A percentile compares a stretch with the other conserved stretches of the same genome.
phyloP scores from a whole-genome alignment of 2,888 invertebrate species.

The Hipparchia sbordonii region DNA sequence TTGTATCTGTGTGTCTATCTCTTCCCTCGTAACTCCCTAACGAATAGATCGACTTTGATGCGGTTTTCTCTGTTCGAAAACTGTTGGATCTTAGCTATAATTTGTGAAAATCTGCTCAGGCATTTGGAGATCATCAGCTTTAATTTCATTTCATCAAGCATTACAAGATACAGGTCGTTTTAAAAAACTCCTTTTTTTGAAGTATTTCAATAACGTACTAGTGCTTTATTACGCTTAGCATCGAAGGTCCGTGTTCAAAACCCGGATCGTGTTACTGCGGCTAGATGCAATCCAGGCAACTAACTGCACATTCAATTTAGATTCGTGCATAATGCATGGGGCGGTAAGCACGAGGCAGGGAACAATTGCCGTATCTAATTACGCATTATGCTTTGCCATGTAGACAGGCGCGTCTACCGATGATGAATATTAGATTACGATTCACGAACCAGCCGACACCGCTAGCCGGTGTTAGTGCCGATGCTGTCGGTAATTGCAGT shows the following conservation, averaged over 20 bases:
- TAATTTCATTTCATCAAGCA: too few species aligned
- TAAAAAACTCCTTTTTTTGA: too few species aligned
- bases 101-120: too few species aligned
- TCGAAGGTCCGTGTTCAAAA: constrained; percentile 4
- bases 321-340: constrained; percentile 77
- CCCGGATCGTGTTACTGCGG: constrained; percentile 29
- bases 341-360: constrained; percentile 59
- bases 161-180: too few species aligned
- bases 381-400: constrained; percentile 78
- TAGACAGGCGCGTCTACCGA: constrained; percentile 70
- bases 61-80: too few species aligned
- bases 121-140: too few species aligned
- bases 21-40: too few species aligned
- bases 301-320: constrained; percentile 77
- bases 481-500: constrained; percentile 56
- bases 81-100: too few species aligned
- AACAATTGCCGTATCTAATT: constrained; percentile 80
- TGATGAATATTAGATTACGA: constrained; percentile 75
- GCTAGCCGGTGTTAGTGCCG: constrained; percentile 61
- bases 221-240: not conserved
- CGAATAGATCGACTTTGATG: too few species aligned
- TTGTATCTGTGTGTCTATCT: too few species aligned
- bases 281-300: constrained; percentile 52
- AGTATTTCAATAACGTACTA: not conserved
- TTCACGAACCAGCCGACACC: constrained; percentile 60